Evolutionary conservation across 2,888 invertebrate genomes (phyloP).

Genomic region (Eudasyphora cyanicolor): DNA sequence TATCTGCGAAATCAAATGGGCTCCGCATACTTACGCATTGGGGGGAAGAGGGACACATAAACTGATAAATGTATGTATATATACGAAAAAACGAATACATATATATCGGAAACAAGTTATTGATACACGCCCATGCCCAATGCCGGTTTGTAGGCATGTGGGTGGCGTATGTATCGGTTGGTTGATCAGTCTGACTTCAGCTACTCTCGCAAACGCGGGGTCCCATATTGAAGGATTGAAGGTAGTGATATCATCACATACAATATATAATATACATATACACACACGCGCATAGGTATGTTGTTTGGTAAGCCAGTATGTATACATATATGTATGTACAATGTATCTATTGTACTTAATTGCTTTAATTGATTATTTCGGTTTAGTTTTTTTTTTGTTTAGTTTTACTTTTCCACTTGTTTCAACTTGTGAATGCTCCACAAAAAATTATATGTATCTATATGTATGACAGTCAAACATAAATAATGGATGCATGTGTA

Average conservation of each 20-base stretch:
- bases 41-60: conserved; percentile 10
- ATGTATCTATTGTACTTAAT: no score
- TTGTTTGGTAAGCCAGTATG: conserved; percentile 8
- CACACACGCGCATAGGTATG: not conserved
- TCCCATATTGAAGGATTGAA: not conserved
- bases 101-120: conserved; percentile 14
- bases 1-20: not conserved
- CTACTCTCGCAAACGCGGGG: conserved; percentile 36
- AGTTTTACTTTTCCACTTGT: conserved; percentile 76
- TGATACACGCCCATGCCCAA: not conserved
- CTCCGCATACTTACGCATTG: conserved; percentile 49
- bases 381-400: conserved; percentile 38
- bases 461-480: conserved; percentile 67
- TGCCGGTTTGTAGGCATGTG: not conserved
- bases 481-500: not conserved
- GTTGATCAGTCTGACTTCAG: conserved; percentile 42
- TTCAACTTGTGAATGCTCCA: conserved; percentile 80
- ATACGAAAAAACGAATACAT: conserved; percentile 31
- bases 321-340: not conserved
- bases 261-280: not conserved
- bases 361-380: no score
- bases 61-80: conserved; percentile 32
- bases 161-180: not conserved
- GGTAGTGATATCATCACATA: conserved; percentile 16
- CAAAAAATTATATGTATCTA: conserved; percentile 75